Conservation (phyloP, 2,113 vertebrate species). For the Archocentrus centrarchus region DNA sequence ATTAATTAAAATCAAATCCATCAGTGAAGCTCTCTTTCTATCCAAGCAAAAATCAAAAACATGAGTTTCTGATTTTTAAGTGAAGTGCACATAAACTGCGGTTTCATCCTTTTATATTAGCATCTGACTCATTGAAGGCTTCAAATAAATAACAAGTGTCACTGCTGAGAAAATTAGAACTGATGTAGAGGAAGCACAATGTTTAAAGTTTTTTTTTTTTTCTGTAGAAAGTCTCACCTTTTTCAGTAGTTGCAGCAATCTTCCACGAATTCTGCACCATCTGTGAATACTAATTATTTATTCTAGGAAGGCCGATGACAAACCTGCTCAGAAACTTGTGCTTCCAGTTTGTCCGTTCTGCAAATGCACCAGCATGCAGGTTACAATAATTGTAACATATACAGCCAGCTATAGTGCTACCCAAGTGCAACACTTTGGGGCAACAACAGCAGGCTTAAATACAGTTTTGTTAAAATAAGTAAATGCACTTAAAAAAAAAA, state of each 20-base stretch:
- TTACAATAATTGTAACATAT: too few relatives aligned
- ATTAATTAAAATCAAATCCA: not conserved
- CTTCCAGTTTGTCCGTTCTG: not conserved
- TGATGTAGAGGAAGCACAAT: not conserved
- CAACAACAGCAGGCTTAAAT: not conserved
- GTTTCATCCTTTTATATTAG: not conserved
- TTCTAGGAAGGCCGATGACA: not conserved
- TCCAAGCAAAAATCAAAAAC: not conserved
- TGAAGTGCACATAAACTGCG: not conserved
- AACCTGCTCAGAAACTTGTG: not conserved
- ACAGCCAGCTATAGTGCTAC: not conserved
- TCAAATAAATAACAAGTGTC: not conserved
- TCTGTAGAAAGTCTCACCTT: not conserved
- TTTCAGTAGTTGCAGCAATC: not conserved
- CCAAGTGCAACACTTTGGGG: not conserved
- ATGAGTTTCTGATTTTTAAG: not conserved
- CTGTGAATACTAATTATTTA: not conserved
- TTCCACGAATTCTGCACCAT: not conserved
- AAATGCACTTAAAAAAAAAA: not conserved
- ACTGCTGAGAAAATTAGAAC: not conserved
- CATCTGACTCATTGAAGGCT: not conserved
- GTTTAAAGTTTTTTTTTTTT: not conserved
- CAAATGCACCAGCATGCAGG: not conserved
- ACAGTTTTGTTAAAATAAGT: not conserved
- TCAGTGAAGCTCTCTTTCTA: not conserved